Evolutionary conservation across 2,113 vertebrate species (phyloP).

Genomic region (Podiceps cristatus): DNA sequence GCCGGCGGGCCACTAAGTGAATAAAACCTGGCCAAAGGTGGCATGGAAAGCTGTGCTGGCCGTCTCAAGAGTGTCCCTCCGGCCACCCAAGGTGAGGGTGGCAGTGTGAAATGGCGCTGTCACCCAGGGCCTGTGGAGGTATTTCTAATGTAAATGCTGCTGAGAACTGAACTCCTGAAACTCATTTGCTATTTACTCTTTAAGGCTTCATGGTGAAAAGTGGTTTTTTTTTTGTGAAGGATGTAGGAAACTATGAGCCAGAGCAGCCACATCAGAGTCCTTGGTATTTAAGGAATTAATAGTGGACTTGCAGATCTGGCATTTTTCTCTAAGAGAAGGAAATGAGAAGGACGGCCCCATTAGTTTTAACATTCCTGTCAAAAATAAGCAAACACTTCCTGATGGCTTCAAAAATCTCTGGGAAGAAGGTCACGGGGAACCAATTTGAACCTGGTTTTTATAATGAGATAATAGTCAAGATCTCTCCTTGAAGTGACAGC

Average conservation of each 20-base stretch:
- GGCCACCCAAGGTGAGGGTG: too few species aligned
- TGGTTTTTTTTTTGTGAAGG: too few species aligned
- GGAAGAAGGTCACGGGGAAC: neutral
- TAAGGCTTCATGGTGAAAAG: neutral
- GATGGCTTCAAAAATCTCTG: neutral
- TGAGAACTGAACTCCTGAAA: neutral
- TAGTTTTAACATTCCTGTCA: neutral
- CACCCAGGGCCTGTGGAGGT: too few species aligned
- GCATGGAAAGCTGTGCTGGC: neutral
- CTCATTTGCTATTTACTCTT: rapidly evolving
- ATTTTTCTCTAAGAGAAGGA: neutral
- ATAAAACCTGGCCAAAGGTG: neutral
- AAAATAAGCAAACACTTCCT: neutral
- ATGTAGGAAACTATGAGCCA: neutral
- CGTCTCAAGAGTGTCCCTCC: rapidly evolving
- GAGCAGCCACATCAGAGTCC: neutral
- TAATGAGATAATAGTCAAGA: neutral
- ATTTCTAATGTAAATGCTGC: neutral
- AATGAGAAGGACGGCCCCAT: rapidly evolving
- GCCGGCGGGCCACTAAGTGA: rapidly evolving
- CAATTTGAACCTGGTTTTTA: neutral
- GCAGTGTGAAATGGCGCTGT: rapidly evolving
- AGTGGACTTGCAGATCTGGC: neutral
- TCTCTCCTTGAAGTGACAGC: neutral
- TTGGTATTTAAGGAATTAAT: neutral